A percentile compares a stretch with the other conserved stretches of the same genome.
phyloP scores from a whole-genome alignment of 2,888 invertebrate species.

The Spilarctia lutea region DNA sequence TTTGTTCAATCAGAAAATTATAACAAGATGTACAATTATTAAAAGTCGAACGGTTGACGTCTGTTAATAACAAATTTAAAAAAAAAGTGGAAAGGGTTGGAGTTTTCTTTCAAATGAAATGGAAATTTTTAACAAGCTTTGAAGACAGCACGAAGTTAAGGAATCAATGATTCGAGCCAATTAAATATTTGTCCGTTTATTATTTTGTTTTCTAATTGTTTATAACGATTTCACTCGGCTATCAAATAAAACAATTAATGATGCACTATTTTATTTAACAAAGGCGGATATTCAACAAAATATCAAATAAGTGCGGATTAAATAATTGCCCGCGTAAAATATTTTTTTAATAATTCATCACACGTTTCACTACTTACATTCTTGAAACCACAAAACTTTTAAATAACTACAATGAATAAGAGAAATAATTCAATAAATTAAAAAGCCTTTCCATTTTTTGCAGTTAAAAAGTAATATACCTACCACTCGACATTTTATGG shows the following conservation, averaged over 20 bases:
- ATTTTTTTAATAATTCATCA: not conserved
- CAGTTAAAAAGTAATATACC: constrained; percentile 16
- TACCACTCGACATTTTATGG: constrained; percentile 22
- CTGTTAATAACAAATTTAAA: constrained; percentile 58
- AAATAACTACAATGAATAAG: not conserved
- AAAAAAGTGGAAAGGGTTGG: constrained; percentile 72
- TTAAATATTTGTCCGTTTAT: constrained; percentile 68
- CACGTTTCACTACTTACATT: not conserved
- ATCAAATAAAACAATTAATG: constrained; percentile 35
- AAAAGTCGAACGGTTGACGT: constrained; percentile 64
- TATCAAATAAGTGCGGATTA: not conserved
- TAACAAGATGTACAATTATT: constrained; percentile 73
- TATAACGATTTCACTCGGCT: constrained; percentile 16
- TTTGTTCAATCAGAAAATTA: constrained; percentile 74
- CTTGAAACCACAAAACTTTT: not conserved
- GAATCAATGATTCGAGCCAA: constrained; percentile 72
- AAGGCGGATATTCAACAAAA: not conserved
- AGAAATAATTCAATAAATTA: not conserved
- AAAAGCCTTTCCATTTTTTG: not conserved
- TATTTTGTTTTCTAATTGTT: constrained; percentile 54
- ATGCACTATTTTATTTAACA: constrained; percentile 26
- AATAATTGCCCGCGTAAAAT: not conserved
- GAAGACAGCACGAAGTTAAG: constrained; percentile 48
- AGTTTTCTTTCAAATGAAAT: constrained; percentile 79
- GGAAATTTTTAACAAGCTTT: constrained; percentile 84